A percentile compares a stretch with the other conserved stretches of the same genome.
These are phyloP conservation scores for Netelia inedita DNA, from an alignment of 2,888 invertebrate species.

Conservation along the genomic window DNA sequence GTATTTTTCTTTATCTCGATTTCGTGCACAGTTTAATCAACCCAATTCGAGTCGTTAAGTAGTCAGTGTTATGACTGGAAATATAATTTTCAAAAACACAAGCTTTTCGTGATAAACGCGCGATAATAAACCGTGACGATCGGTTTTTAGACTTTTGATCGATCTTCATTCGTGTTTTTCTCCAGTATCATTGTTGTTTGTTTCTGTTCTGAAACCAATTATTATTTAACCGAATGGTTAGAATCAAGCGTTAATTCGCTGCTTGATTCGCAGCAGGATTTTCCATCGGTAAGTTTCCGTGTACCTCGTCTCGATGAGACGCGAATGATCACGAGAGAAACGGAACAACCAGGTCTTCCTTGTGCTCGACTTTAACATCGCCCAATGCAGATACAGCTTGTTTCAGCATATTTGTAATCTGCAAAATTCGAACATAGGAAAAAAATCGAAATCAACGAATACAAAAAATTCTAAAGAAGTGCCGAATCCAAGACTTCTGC, in stretches of 20 bases:
- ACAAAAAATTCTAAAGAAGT: conserved; percentile 29
- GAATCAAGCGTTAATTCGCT: conserved; percentile 20
- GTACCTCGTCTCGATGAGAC: conserved; percentile 45
- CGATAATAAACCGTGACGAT: conserved; percentile 47
- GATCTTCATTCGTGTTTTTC: conserved; percentile 1
- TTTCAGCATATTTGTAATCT: conserved; percentile 91
- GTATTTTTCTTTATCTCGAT: neutral
- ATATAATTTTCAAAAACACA: neutral
- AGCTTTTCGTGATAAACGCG: conserved; percentile 14
- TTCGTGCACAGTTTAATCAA: neutral
- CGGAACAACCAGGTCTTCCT: conserved; percentile 95
- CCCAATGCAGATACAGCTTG: conserved; percentile 90
- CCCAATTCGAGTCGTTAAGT: conserved; percentile 1
- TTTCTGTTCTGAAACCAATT: conserved; percentile 5
- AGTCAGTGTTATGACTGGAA: neutral
- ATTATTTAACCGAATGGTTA: conserved; percentile 18
- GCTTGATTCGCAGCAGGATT: conserved; percentile 31
- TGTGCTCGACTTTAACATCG: conserved; percentile 94
- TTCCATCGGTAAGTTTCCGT: conserved; percentile 28
- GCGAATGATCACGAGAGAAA: conserved; percentile 87
- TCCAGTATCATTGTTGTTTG: neutral
- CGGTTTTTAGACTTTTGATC: conserved; percentile 13
- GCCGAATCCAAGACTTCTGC: neutral
- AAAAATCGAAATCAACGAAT: conserved; percentile 14
- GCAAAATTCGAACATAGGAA: conserved; percentile 74